Percentiles rank a stretch among this genome's conserved stretches.
phyloP scores from a whole-genome alignment of 2,888 invertebrate genomes.

The Lampropteryx suffumata region DNA sequence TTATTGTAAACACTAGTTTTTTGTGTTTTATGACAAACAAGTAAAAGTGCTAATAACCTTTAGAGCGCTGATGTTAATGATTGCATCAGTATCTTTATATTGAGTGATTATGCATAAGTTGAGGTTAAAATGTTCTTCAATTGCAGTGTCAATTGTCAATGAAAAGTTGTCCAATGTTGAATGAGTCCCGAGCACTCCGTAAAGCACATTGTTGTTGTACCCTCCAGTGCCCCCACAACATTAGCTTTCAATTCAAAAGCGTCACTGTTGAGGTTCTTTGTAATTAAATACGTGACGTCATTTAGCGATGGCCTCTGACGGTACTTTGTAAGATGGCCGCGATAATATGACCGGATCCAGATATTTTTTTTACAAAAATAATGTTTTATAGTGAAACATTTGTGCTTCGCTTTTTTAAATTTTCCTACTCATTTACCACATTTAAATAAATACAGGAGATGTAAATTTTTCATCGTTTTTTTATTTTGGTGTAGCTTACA shows the following conservation, averaged over 20 bases:
- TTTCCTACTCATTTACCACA: background rate
- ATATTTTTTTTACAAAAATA: conserved; percentile 26
- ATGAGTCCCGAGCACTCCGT: background rate
- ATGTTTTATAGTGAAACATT: conserved; percentile 20
- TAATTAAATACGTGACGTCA: conserved; percentile 80
- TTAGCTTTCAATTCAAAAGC: conserved; percentile 67
- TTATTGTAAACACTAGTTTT: no score
- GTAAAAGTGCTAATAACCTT: no score
- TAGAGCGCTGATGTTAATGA: no score
- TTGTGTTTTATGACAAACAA: no score
- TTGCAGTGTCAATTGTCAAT: no score
- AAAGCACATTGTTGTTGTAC: conserved; percentile 7
- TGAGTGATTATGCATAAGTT: no score
- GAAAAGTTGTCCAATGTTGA: background rate
- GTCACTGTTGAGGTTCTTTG: conserved; percentile 61
- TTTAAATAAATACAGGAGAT: background rate
- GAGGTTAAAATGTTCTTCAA: no score
- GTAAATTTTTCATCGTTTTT: no score
- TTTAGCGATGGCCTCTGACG: conserved; percentile 58
- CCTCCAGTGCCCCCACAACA: conserved; percentile 43
- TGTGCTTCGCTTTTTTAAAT: conserved; percentile 5
- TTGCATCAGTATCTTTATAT: no score
- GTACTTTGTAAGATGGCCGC: conserved; percentile 64
- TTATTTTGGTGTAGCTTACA: no score
- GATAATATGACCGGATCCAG: conserved; percentile 40